Evolutionary conservation across 2,888 invertebrate species (phyloP).

Genomic region (Bimastos eiseni): DNA sequence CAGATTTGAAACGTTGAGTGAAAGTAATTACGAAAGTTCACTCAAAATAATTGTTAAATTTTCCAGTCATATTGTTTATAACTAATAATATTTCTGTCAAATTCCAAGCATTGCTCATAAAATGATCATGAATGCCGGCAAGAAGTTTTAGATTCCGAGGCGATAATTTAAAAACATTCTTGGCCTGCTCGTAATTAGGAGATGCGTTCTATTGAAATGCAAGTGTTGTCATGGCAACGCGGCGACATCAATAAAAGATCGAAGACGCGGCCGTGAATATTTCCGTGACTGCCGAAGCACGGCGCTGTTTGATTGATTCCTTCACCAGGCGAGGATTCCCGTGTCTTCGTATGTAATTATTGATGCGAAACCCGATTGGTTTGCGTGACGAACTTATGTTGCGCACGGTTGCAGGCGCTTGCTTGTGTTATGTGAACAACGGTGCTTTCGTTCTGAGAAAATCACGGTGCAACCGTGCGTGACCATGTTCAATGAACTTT

Average conservation of each 20-base stretch:
- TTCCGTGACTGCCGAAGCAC: neutral
- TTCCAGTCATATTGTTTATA: neutral
- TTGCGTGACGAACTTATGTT: neutral
- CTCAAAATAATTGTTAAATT: neutral
- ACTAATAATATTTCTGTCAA: neutral
- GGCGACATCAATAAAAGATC: no score
- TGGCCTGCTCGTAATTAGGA: no score
- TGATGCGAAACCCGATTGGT: neutral
- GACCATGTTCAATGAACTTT: neutral
- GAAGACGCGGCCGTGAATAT: constrained; percentile 66
- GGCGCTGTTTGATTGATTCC: neutral
- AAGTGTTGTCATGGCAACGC: neutral
- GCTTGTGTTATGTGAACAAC: neutral
- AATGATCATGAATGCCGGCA: neutral
- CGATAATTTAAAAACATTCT: neutral
- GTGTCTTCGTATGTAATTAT: neutral
- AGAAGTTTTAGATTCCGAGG: neutral
- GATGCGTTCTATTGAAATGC: neutral
- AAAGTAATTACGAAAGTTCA: neutral
- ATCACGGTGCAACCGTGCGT: neutral
- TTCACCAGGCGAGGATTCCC: neutral
- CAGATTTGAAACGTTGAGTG: neutral
- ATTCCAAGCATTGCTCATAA: no score
- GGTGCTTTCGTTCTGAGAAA: neutral
- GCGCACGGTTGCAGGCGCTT: neutral